Evolutionary conservation across 1,140 invertebrate genomes (phyloP).

Genomic region (Drosophila suzukii): DNA sequence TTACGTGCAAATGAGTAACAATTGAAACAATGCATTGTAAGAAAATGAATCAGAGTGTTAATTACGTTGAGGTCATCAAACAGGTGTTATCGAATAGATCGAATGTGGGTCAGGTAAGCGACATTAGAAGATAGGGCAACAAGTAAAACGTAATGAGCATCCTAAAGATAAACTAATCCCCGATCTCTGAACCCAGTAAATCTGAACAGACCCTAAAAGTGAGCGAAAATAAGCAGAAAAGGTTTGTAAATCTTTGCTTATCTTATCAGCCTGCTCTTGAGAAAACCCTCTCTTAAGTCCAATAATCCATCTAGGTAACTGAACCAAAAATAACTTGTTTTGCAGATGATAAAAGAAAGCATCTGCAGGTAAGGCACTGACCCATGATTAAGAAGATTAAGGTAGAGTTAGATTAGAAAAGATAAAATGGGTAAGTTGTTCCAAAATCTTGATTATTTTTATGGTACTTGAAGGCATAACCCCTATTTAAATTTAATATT

Average conservation of each 20-base stretch:
- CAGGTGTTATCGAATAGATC: conserved; percentile 18
- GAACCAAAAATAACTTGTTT: conserved; percentile 19
- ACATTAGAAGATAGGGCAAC: neutral
- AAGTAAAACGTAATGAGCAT: neutral
- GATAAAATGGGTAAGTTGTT: neutral
- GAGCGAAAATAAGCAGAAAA: neutral
- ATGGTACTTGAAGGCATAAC: conserved; percentile 1
- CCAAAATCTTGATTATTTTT: neutral
- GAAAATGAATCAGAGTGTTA: conserved; percentile 18
- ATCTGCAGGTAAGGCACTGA: conserved; percentile 17
- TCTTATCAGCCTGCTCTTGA: conserved; percentile 18
- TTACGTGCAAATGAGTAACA: conserved; percentile 33
- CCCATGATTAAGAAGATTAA: conserved; percentile 1
- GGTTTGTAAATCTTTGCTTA: conserved; percentile 13
- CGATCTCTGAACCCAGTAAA: conserved; percentile 18
- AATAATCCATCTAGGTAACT: conserved; percentile 19
- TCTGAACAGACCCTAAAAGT: neutral
- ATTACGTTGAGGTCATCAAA: conserved; percentile 34
- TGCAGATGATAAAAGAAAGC: conserved; percentile 4
- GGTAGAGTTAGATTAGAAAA: neutral
- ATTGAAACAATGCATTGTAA: conserved; percentile 13
- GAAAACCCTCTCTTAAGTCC: neutral
- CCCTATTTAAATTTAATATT: conserved; percentile 21
- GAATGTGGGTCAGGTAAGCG: conserved; percentile 32
- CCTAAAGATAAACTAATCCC: conserved; percentile 9